phyloP scores from a whole-genome alignment of 2,797 vertebrate species.

The Sebastes glaucus region DNA sequence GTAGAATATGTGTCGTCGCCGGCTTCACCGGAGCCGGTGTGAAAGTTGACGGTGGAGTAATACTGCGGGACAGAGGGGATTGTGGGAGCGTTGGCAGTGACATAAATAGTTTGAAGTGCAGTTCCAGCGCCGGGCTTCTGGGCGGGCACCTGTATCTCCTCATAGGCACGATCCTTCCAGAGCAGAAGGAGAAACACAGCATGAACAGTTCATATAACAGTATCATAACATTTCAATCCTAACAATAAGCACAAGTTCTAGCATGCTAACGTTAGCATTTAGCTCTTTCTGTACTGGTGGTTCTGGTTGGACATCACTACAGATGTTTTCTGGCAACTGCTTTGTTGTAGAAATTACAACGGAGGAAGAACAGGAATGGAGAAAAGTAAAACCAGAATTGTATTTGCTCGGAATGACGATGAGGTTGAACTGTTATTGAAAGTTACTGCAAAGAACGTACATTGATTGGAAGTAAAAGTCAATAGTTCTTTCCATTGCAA shows the following conservation, averaged over 20 bases:
- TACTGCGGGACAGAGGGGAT: neutral
- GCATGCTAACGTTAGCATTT: neutral
- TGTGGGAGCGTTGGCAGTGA: neutral
- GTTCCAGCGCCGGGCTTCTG: neutral
- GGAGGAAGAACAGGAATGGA: no score
- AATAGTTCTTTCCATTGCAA: no score
- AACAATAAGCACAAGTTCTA: neutral
- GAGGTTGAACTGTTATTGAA: no score
- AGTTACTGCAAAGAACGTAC: no score
- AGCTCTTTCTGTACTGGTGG: neutral
- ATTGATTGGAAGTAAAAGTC: no score
- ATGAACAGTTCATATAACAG: neutral
- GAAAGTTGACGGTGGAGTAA: constrained; percentile 1
- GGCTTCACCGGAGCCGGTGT: neutral
- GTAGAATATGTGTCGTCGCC: neutral
- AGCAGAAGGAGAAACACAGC: neutral
- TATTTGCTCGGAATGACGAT: no score
- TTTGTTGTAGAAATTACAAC: no score
- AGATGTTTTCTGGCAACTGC: no score
- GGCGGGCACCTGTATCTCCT: constrained; percentile 14
- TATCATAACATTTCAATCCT: no score
- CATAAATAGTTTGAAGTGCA: neutral
- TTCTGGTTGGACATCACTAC: no score
- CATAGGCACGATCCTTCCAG: constrained; percentile 29
- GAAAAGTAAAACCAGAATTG: no score